phyloP scores from a whole-genome alignment of 2,797 vertebrate species.

The Tapirus indicus region DNA sequence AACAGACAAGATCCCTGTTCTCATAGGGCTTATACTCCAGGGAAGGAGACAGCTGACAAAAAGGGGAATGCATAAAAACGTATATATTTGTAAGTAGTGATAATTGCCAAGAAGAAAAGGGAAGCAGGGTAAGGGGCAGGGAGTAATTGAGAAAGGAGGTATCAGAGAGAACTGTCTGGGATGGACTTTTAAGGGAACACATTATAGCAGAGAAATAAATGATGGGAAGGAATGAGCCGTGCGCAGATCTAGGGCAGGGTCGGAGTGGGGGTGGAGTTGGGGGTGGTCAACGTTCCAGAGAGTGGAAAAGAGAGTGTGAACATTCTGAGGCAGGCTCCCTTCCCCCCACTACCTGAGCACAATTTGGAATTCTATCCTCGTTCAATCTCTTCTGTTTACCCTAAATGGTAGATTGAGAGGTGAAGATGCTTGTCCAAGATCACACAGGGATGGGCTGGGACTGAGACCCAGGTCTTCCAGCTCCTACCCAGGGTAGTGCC shows the following conservation, averaged over 20 bases:
- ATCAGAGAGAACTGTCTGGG: neutral
- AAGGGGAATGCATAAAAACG: neutral
- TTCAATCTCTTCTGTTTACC: neutral
- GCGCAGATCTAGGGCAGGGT: neutral
- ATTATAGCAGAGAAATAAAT: neutral
- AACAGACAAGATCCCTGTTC: neutral
- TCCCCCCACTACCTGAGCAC: no score
- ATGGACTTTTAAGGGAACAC: neutral
- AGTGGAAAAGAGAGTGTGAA: neutral
- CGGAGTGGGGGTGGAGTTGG: neutral
- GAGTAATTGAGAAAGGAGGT: neutral
- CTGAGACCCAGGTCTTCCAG: neutral
- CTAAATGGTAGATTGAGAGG: neutral
- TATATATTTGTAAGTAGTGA: neutral
- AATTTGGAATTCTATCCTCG: neutral
- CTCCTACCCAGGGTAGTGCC: neutral
- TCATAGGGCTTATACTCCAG: neutral
- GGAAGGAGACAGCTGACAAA: neutral
- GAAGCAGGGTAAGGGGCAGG: neutral
- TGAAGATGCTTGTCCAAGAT: neutral
- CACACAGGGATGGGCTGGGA: neutral
- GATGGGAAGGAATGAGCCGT: neutral
- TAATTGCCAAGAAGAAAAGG: neutral
- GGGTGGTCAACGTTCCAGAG: neutral
- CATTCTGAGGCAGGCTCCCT: neutral